Conservation (phyloP, 2,113 vertebrate species). For the Crotalus horridus region DNA sequence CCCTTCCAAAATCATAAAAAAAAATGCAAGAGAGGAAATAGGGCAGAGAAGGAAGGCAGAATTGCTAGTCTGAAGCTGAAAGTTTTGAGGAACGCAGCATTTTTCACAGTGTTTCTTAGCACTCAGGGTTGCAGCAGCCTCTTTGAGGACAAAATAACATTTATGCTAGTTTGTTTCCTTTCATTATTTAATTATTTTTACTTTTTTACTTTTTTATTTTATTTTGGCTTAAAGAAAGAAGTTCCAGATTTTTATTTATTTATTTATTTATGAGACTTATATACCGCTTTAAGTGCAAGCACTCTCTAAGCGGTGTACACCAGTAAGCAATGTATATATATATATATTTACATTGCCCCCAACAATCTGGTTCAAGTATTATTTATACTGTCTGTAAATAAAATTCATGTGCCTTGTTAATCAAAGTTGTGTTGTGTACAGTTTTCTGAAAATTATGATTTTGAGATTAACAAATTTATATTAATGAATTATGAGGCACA, state of each 20-base stretch:
- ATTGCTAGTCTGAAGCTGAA: background rate
- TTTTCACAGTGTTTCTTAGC: background rate
- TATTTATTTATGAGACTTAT: too few species aligned
- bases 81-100: background rate
- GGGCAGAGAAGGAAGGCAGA: background rate
- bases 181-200: background rate
- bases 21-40: background rate
- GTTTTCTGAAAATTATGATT: background rate
- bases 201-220: background rate
- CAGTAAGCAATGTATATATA: too few species aligned
- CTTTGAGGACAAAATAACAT: background rate
- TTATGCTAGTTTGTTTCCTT: background rate
- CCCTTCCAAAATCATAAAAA: background rate
- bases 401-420: background rate
- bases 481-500: background rate
- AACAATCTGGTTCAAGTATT: too few species aligned
- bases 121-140: background rate
- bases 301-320: too few species aligned
- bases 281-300: too few species aligned
- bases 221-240: background rate
- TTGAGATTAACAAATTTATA: background rate
- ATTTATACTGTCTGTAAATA: too few species aligned
- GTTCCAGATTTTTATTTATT: too few species aligned
- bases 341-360: too few species aligned
- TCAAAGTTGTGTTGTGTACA: background rate